A percentile compares a stretch with the other conserved stretches of the same genome.
Conservation (phyloP, 2,888 invertebrate species). For the Lasioglossum malachurum region DNA sequence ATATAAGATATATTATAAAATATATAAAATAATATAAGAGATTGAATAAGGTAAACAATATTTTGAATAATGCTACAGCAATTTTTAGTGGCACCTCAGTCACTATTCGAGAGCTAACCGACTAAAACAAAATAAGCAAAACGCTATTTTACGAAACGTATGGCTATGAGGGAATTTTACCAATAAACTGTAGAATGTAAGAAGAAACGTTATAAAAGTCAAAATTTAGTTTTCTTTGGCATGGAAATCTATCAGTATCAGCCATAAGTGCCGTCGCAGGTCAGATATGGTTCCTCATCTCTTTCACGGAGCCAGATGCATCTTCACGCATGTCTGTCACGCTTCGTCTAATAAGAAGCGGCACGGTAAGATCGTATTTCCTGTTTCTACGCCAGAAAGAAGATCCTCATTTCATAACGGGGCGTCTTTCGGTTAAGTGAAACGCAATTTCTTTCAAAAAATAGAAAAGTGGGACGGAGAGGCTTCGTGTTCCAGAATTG, state of each 20-base stretch:
- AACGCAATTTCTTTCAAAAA: slow-evolving; percentile 26
- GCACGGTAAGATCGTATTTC: slow-evolving; percentile 49
- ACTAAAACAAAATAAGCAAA: no score
- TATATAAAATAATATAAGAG: no score
- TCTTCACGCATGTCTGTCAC: slow-evolving; percentile 42
- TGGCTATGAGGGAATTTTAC: neutral
- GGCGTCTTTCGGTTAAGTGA: slow-evolving; percentile 18
- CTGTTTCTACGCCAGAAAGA: slow-evolving; percentile 30
- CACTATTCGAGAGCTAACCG: no score
- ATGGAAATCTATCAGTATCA: neutral
- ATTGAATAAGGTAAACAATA: no score
- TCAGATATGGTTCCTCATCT: slow-evolving; percentile 35
- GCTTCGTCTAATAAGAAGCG: slow-evolving; percentile 50
- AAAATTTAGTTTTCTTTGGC: slow-evolving; percentile 22
- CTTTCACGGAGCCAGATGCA: slow-evolving; percentile 28
- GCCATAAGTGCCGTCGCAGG: neutral
- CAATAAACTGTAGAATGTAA: neutral
- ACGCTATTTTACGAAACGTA: no score
- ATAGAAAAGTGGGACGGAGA: neutral
- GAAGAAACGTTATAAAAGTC: neutral
- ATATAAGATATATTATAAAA: no score
- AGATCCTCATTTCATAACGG: slow-evolving; percentile 38
- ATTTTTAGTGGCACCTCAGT: no score
- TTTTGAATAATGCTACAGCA: no score
- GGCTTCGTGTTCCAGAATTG: neutral